phyloP scores from a whole-genome alignment of 2,113 vertebrate species.

The Ceratotherium simum region DNA sequence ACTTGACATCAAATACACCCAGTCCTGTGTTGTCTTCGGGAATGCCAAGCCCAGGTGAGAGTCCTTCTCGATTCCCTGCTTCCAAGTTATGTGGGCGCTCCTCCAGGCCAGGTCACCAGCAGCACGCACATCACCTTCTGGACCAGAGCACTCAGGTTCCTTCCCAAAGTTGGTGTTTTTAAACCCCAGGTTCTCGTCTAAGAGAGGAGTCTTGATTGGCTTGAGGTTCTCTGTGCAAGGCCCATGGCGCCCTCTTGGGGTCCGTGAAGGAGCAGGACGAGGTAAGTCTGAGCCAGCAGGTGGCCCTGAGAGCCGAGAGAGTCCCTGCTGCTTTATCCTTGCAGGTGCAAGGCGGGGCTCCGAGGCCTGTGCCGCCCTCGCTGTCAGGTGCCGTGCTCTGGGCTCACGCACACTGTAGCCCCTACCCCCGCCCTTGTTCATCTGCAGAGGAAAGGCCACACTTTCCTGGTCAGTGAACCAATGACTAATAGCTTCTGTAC shows the following conservation, averaged over 20 bases:
- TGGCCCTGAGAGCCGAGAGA: neutral
- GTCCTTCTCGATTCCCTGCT: neutral
- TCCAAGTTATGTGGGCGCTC: neutral
- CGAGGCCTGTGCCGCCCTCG: fast-evolving
- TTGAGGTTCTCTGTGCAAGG: neutral
- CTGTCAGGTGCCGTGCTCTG: fast-evolving
- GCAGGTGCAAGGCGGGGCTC: too few species aligned
- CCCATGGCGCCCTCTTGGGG: neutral
- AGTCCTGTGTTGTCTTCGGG: neutral
- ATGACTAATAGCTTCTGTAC: neutral
- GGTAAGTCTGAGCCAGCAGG: neutral
- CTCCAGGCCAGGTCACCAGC: neutral
- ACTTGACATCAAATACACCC: neutral
- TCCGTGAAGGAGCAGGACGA: neutral
- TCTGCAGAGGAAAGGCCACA: neutral
- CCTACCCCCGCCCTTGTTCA: too few species aligned
- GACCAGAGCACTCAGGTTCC: too few species aligned
- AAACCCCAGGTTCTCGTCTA: neutral
- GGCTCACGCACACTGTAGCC: neutral
- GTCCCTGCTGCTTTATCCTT: neutral
- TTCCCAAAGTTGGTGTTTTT: neutral
- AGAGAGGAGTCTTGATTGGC: neutral
- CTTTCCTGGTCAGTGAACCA: neutral
- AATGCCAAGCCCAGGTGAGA: neutral
- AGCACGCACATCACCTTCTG: neutral